Evolutionary conservation across 2,113 vertebrate genomes (phyloP), one percentile per base, ranked within the genome.

Genomic region (Bubo scandiacus): DNA sequence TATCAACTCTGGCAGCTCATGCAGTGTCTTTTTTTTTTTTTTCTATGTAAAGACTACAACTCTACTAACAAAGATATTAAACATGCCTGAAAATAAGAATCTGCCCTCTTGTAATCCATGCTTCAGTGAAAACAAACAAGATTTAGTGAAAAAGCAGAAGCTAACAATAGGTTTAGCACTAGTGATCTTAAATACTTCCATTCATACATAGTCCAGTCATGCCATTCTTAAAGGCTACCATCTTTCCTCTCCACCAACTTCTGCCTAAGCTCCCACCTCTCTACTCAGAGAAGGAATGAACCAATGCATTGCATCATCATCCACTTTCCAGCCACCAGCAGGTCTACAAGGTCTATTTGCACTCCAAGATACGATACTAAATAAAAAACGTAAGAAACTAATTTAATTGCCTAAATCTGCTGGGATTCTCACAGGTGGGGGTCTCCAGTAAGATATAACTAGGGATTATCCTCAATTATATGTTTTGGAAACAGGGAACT

Each of bases 1-100:
- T 94, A 97, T 79, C 75, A 96, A 94, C 91, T 95, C 87, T 12
- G 96, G 96, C 79, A 94, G 94, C 82, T 95, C 98, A 97, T 97
- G 97, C 97, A 96, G 83, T 89, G 80, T 67, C 49, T 94, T 55
- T 43, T 55, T 62, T 52, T 62, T 52, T 43, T 55, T 38, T n/a
- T 52, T 10, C 58, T 78, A 25, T 9, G 38, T 62, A 68, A 94
- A 95, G 93, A 78, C 62, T 72, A 77, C 30, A 83, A 23, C 54
- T 49, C 67, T 85, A 74, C 19, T 77, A 81, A 92, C 79, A 87
- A 75, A 95, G 90, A 61, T 88, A 94, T 66, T 77, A 96, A 94
- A 97, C 96, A 97, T 96, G 97, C 88, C 91, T 93, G 77, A 95
- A 68, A 93, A 81, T 15, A 89, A 74, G 70, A 83, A 72, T 79